Conservation (phyloP, 1,140 invertebrate genomes). For the Acromyrmex heyeri region DNA sequence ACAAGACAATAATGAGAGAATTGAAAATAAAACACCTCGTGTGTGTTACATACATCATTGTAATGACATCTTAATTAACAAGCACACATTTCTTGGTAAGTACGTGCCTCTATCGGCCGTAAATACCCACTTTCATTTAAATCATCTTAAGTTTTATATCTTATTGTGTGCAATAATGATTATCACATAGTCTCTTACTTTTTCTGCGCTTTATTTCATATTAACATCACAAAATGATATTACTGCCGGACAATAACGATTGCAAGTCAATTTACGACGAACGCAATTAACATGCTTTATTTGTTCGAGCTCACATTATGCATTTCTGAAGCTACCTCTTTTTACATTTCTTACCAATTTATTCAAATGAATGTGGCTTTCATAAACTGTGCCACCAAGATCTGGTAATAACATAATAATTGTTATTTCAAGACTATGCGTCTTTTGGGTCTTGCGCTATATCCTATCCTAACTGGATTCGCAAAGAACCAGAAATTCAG, state of each 20-base stretch:
- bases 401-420: neutral
- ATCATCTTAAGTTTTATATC: neutral
- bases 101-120: conserved; percentile 2
- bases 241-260: conserved; percentile 76
- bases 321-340: conserved; percentile 40
- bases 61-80: conserved; percentile 60
- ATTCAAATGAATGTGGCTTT: conserved; percentile 3
- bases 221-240: conserved; percentile 43
- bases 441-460: conserved; percentile 4
- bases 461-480: conserved; percentile 10
- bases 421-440: neutral
- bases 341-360: neutral
- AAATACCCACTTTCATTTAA: conserved; percentile 2
- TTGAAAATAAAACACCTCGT: conserved; percentile 54
- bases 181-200: neutral
- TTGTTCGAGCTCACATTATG: conserved; percentile 26
- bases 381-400: neutral
- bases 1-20: conserved; percentile 82
- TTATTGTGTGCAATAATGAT: neutral
- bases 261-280: conserved; percentile 43
- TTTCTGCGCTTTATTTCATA: conserved; percentile 35
- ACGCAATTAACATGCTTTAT: conserved; percentile 24
- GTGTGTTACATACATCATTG: conserved; percentile 64
- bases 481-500: conserved; percentile 1
- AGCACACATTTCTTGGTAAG: conserved; percentile 25